Evolutionary conservation across 2,888 invertebrate genomes (phyloP).

Genomic region (Acleris laterana): DNA sequence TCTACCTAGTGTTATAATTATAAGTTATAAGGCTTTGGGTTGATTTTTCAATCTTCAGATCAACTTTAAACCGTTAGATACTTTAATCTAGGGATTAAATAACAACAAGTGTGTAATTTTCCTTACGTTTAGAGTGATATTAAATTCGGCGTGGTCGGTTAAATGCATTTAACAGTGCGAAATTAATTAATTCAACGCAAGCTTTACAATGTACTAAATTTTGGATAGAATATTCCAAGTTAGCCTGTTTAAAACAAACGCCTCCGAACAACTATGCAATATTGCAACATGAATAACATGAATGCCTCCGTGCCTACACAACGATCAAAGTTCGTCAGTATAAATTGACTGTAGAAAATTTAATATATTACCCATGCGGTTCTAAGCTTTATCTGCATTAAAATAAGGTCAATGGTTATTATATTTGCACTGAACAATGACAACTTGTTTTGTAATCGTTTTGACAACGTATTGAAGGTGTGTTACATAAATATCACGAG

Average conservation of each 20-base stretch:
- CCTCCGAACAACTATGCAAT: constrained; percentile 64
- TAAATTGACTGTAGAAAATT: constrained; percentile 26
- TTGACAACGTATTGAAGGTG: constrained; percentile 32
- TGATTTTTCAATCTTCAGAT: too few relatives aligned
- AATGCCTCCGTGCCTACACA: constrained; percentile 25
- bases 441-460: constrained; percentile 46
- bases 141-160: too few relatives aligned
- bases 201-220: constrained; percentile 11
- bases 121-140: too few relatives aligned
- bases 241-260: constrained; percentile 51
- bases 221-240: constrained; percentile 31
- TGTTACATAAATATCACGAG: constrained; percentile 32
- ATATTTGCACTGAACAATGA: constrained; percentile 49
- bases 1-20: too few relatives aligned
- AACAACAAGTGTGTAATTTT: too few relatives aligned
- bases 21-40: too few relatives aligned
- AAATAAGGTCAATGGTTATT: constrained; percentile 36
- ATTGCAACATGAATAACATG: constrained; percentile 46
- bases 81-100: too few relatives aligned
- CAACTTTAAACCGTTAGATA: too few relatives aligned
- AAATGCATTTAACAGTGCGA: too few relatives aligned
- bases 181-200: background rate
- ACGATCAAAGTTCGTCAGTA: constrained; percentile 23
- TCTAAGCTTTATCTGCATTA: constrained; percentile 27
- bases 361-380: constrained; percentile 20